Conservation (phyloP, 2,797 vertebrate species). For the Dryobates pubescens region DNA sequence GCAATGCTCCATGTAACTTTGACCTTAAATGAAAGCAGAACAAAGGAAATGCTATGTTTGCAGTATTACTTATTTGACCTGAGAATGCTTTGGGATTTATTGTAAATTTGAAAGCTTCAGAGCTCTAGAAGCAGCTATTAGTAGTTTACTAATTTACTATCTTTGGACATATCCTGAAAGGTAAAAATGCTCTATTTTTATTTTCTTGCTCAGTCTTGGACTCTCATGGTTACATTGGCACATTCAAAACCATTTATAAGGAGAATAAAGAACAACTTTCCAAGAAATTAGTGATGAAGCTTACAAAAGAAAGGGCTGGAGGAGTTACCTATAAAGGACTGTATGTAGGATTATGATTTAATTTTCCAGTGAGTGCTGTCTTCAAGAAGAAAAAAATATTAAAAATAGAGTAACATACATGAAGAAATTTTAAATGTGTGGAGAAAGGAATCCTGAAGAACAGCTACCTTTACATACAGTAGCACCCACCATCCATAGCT, state of each 20-base stretch:
- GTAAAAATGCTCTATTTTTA: background rate
- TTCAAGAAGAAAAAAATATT: background rate
- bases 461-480: background rate
- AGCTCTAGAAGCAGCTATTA: constrained; percentile 11
- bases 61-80: constrained; percentile 19
- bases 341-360: background rate
- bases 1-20: background rate
- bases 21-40: constrained; percentile 9
- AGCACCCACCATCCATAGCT: background rate
- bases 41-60: background rate
- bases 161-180: background rate
- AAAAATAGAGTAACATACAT: background rate
- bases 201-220: background rate
- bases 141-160: constrained; percentile 20
- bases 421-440: background rate
- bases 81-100: background rate
- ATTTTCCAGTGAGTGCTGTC: background rate
- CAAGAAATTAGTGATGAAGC: constrained; percentile 12
- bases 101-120: background rate
- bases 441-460: background rate
- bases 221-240: background rate
- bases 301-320: constrained; percentile 16
- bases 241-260: background rate
- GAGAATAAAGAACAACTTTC: constrained; percentile 11
- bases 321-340: background rate